Conservation (phyloP, 1,140 invertebrate genomes). For the Solenopsis invicta region DNA sequence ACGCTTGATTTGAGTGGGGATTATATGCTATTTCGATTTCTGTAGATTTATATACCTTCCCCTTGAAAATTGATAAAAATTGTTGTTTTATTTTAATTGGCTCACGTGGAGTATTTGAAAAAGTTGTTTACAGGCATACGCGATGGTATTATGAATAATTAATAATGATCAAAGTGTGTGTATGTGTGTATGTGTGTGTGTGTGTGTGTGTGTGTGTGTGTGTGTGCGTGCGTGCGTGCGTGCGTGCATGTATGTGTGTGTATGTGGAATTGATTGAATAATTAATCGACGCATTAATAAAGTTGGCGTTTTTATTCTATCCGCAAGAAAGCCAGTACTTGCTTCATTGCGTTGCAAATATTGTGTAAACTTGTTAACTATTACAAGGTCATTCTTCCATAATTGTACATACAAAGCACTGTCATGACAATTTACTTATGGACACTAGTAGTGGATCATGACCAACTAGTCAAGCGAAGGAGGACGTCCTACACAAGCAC, state of each 20-base stretch:
- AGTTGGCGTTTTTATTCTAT: conserved; percentile 59
- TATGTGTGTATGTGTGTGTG: neutral
- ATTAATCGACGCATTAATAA: conserved; percentile 32
- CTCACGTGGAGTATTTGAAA: neutral
- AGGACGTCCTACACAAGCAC: conserved; percentile 83
- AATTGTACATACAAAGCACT: conserved; percentile 84
- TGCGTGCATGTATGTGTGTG: neutral
- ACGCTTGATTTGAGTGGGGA: neutral
- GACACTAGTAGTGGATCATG: conserved; percentile 79
- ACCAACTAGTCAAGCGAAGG: conserved; percentile 84
- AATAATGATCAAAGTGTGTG: conserved; percentile 34
- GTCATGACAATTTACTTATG: conserved; percentile 84
- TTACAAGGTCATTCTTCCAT: conserved; percentile 79
- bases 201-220: neutral
- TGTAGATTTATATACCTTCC: conserved; percentile 19
- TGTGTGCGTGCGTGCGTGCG: neutral
- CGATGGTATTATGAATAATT: conserved; percentile 60
- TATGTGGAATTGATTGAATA: conserved; percentile 7
- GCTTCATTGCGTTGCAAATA: conserved; percentile 67
- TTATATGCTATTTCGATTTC: conserved; percentile 27
- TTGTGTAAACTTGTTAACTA: conserved; percentile 71
- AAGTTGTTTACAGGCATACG: conserved; percentile 22
- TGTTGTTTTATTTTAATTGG: conserved; percentile 44
- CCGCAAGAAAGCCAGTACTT: conserved; percentile 77
- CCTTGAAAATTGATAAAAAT: conserved; percentile 22